Evolutionary conservation across 2,888 invertebrate species (phyloP).

Genomic region (Trissolcus brochymenae): DNA sequence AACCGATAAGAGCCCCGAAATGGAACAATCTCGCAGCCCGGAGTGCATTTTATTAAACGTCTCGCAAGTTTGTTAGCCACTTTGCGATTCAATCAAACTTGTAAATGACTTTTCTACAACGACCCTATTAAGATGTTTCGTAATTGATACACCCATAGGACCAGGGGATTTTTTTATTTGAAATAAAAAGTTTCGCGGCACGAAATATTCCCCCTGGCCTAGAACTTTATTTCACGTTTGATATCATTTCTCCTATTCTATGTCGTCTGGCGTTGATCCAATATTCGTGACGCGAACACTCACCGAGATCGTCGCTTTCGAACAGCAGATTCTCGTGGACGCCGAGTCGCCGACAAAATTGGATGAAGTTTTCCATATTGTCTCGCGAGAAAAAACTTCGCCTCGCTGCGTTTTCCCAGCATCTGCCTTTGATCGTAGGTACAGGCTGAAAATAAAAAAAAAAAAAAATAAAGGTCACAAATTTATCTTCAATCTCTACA

Average conservation of each 20-base stretch:
- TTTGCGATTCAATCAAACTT: conserved; percentile 14
- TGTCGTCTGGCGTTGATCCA: conserved; percentile 40
- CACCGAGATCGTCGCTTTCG: conserved; percentile 93
- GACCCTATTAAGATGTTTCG: neutral
- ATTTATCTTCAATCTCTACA: too few species aligned
- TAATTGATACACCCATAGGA: conserved; percentile 7
- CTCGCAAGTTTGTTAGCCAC: conserved; percentile 4
- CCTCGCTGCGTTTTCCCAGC: conserved; percentile 89
- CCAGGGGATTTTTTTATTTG: too few species aligned
- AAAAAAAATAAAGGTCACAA: neutral
- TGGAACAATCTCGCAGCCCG: conserved; percentile 6
- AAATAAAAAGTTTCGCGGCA: neutral
- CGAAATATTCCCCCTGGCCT: neutral
- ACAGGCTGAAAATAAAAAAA: conserved; percentile 79
- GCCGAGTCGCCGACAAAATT: conserved; percentile 89
- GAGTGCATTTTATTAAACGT: neutral
- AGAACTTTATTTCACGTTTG: conserved; percentile 10
- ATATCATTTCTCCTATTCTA: conserved; percentile 27
- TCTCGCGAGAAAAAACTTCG: conserved; percentile 93
- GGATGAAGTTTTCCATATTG: conserved; percentile 92
- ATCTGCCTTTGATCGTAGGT: conserved; percentile 85
- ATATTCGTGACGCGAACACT: conserved; percentile 59
- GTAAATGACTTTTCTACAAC: conserved; percentile 15
- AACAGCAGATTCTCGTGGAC: conserved; percentile 92
- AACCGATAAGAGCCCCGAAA: conserved; percentile 18